Evolutionary conservation across 2,113 vertebrate genomes (phyloP), one percentile per base, ranked within the genome.

Genomic region (Gadus macrocephalus): DNA sequence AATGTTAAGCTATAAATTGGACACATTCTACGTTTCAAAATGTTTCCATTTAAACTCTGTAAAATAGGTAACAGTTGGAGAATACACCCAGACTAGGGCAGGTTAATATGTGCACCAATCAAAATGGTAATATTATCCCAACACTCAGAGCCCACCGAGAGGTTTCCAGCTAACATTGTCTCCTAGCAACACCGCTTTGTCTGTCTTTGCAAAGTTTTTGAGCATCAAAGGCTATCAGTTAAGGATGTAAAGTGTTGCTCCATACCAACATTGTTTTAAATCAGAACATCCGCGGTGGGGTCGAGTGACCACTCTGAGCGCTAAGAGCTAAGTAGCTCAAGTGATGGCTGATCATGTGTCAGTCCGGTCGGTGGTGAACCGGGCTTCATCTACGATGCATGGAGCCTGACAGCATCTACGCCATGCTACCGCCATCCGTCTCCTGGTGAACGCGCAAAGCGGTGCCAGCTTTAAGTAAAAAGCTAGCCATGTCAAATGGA

Each of bases 271-370:
- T 3, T n/a, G 11, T 17, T 59, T 19, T 19, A 59, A 59, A 19
- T 16, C 56, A 59, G 16, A 17, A 59, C 2, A 49, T 14, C 42
- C 42, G 11, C 42, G 42, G 42, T 9, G 1, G 73, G 60, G 83
- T 73, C 64, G 56, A 87, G 77, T 78, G 84, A 83, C 77, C 84
- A 83, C 80, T 87, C 74, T 63, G 58, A 68, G 28, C 74, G 38
- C 66, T 8, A 76, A 74, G 16, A 31, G 25, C 62, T 31, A 63
- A 63, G 62, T 14, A 66, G 82, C 81, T 87, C 78, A 84, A 85
- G 81, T 82, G 66, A 35, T 59, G 66, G 78, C 64, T 78, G 74
- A 80, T 77, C 70, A 72, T 61, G 31, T 66, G 64, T 79, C 42
- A 38, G 65, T 84, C 80, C 79, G 76, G 75, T 64, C 62, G 59